Percentiles rank a stretch among this genome's conserved stretches.
These are phyloP conservation scores for Idaea dimidiata DNA, from an alignment of 2,888 invertebrate species.

Conservation along the genomic window DNA sequence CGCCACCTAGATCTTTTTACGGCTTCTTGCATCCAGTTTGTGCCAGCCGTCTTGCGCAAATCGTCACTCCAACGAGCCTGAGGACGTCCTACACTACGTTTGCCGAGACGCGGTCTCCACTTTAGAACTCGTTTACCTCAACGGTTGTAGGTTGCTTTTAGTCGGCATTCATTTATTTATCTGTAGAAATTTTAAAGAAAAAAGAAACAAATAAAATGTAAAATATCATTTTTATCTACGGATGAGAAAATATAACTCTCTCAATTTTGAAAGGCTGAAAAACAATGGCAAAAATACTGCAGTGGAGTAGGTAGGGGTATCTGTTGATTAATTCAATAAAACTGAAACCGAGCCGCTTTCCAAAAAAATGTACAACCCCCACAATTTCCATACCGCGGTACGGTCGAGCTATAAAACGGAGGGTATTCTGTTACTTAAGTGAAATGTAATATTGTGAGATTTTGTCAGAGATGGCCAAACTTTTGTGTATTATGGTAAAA, in stretches of 20 bases:
- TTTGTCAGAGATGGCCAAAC: background rate
- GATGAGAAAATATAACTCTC: background rate
- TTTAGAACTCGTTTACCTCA: too few relatives aligned
- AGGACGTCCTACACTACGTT: too few relatives aligned
- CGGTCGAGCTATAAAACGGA: background rate
- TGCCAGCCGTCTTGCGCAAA: too few relatives aligned
- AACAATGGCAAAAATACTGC: background rate
- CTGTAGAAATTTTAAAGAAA: background rate
- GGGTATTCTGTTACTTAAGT: background rate
- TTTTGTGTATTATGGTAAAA: background rate
- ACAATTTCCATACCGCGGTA: constrained; percentile 3
- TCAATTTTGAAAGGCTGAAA: background rate
- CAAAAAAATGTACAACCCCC: background rate
- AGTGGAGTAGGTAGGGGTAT: background rate
- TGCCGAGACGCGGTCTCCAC: too few relatives aligned
- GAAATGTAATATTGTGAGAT: background rate
- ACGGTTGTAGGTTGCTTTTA: too few relatives aligned
- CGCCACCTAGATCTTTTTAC: too few relatives aligned
- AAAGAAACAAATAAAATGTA: background rate
- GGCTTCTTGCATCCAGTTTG: too few relatives aligned
- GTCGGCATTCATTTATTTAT: too few relatives aligned
- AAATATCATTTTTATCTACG: background rate
- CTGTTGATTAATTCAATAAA: constrained; percentile 1
- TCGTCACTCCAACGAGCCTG: too few relatives aligned
- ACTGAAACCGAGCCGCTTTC: background rate